Conservation (phyloP, 2,888 invertebrate species). For the Aphelenchoides bicaudatus region DNA sequence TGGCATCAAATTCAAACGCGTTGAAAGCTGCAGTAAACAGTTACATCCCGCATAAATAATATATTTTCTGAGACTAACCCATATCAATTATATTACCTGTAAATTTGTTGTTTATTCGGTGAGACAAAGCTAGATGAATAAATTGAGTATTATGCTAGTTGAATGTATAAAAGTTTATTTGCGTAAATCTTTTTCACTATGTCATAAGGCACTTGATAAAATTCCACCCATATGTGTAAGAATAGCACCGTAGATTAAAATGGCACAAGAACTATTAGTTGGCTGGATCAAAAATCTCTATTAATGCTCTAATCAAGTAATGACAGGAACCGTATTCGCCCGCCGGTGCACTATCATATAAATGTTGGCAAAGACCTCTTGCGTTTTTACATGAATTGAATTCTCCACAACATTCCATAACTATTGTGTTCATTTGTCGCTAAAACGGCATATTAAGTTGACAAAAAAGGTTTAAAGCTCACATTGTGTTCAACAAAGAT, state of each 20-base stretch:
- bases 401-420: slow-evolving; percentile 81
- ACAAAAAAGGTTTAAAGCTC: slow-evolving; percentile 36
- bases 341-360: slow-evolving; percentile 96
- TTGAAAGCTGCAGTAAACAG: background rate
- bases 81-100: too few species aligned
- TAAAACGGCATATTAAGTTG: slow-evolving; percentile 61
- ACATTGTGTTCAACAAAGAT: slow-evolving; percentile 94
- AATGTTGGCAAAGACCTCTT: slow-evolving; percentile 89
- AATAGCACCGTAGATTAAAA: too few species aligned
- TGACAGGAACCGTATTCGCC: slow-evolving; percentile 97
- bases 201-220: too few species aligned
- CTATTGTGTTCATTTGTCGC: slow-evolving; percentile 83
- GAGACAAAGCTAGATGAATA: too few species aligned
- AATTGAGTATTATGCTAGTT: too few species aligned
- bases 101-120: too few species aligned
- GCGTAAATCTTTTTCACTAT: too few species aligned
- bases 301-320: slow-evolving; percentile 70
- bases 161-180: too few species aligned
- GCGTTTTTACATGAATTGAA: slow-evolving; percentile 76
- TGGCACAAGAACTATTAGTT: background rate
- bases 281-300: slow-evolving; percentile 41
- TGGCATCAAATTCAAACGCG: background rate
- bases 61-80: background rate
- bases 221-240: too few species aligned
- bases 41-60: background rate